These are phyloP conservation scores for Phalacrocorax pelagicus DNA, from an alignment of 2,113 vertebrate species.

Conservation along the genomic window DNA sequence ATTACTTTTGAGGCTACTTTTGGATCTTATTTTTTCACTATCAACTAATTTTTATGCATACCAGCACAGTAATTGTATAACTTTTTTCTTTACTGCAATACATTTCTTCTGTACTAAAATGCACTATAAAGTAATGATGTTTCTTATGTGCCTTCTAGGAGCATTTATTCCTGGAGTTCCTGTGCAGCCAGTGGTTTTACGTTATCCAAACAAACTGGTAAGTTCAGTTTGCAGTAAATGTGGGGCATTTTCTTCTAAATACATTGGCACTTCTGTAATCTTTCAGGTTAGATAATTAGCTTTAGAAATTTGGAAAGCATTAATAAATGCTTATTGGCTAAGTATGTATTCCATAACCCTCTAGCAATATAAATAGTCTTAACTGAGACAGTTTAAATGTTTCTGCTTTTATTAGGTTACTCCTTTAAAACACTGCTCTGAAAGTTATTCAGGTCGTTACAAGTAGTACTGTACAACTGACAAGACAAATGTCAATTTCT, in stretches of 20 bases:
- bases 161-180: conserved; percentile 96
- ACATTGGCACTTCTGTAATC: neutral
- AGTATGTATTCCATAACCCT: neutral
- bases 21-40: neutral
- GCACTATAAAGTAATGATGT: neutral
- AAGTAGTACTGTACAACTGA: neutral
- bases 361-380: neutral
- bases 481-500: neutral
- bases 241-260: neutral
- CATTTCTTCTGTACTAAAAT: neutral
- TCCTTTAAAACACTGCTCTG: neutral
- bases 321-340: neutral
- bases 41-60: neutral
- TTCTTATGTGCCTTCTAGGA: conserved; percentile 70
- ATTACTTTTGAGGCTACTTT: neutral
- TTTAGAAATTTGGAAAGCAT: neutral
- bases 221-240: conserved; percentile 37
- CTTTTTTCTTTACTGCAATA: neutral
- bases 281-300: neutral
- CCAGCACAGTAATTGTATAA: neutral
- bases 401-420: neutral
- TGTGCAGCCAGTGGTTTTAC: conserved; percentile 92
- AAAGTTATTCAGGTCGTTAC: neutral
- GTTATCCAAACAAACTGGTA: conserved; percentile 94
- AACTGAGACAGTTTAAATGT: neutral